Conservation (phyloP, 2,888 invertebrate genomes). For the Tenthredo distinguenda region DNA sequence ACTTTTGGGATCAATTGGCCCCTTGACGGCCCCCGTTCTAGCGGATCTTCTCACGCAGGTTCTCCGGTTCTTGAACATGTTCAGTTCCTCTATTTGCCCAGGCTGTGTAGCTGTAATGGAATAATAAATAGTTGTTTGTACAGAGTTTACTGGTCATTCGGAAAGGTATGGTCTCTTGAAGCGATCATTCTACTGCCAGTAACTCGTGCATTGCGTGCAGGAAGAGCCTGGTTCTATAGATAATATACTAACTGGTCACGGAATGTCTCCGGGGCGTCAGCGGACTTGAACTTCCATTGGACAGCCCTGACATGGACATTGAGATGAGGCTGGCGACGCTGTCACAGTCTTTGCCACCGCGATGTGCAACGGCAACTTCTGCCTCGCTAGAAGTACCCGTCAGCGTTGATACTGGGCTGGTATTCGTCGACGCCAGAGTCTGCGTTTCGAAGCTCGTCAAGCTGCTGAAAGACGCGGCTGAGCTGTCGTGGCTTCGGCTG, state of each 20-base stretch:
- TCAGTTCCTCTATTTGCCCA: conserved; percentile 83
- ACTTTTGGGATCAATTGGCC: conserved; percentile 81
- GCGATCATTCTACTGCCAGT: conserved; percentile 9
- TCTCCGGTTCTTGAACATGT: conserved; percentile 88
- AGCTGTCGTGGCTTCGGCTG: conserved; percentile 69
- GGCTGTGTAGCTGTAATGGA: conserved; percentile 82
- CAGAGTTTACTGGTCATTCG: neutral
- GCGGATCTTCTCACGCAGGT: conserved; percentile 89
- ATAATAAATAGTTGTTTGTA: conserved; percentile 36
- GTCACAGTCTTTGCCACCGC: conserved; percentile 81
- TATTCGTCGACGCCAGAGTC: conserved; percentile 89
- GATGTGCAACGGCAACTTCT: conserved; percentile 84
- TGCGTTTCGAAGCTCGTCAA: conserved; percentile 81
- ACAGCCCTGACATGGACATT: conserved; percentile 88
- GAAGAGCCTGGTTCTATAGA: neutral
- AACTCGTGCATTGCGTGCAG: neutral
- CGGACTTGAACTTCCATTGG: conserved; percentile 90
- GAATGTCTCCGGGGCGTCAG: conserved; percentile 87
- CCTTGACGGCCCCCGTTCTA: conserved; percentile 83
- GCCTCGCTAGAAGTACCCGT: conserved; percentile 87
- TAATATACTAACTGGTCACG: conserved; percentile 84
- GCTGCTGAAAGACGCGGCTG: conserved; percentile 79
- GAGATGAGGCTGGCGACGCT: conserved; percentile 89
- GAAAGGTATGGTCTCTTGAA: neutral
- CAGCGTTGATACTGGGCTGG: conserved; percentile 93